Evolutionary conservation across 2,888 invertebrate genomes (phyloP).

Genomic region (Chrysolina haemoptera): DNA sequence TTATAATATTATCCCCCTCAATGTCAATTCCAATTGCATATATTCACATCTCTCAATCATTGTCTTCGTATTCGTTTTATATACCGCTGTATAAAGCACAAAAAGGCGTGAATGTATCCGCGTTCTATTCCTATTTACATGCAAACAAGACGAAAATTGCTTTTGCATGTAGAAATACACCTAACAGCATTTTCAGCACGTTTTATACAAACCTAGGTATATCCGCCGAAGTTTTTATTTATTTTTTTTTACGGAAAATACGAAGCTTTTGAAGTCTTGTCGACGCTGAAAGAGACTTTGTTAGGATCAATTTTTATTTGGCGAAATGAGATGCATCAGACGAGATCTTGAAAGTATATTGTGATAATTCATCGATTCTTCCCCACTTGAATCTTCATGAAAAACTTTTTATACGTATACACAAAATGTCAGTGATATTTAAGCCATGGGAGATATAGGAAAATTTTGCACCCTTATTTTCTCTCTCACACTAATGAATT

Average conservation of each 20-base stretch:
- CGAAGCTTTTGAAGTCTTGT: not conserved
- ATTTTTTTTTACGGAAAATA: not conserved
- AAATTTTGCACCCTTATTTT: too few species aligned
- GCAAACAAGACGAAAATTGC: slow-evolving; percentile 8
- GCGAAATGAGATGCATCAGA: not conserved
- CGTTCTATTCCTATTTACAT: not conserved
- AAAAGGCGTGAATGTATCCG: not conserved
- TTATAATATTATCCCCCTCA: too few species aligned
- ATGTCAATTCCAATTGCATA: not conserved
- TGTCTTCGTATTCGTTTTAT: not conserved
- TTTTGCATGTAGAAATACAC: slow-evolving; percentile 18
- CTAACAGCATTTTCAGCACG: slow-evolving; percentile 1
- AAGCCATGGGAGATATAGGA: too few species aligned
- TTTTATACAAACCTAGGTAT: not conserved
- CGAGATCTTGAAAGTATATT: not conserved
- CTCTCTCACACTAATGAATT: too few species aligned
- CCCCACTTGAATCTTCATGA: too few species aligned
- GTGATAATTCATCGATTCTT: too few species aligned
- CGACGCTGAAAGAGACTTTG: not conserved
- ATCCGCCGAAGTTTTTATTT: not conserved
- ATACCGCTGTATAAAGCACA: not conserved
- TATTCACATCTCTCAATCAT: not conserved
- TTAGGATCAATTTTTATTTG: not conserved
- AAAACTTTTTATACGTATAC: too few species aligned
- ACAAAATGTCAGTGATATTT: too few species aligned